Percentiles rank a stretch among this genome's conserved stretches.
These are phyloP conservation scores for Colletes collaris DNA, from an alignment of 2,888 invertebrate species.

Conservation along the genomic window DNA sequence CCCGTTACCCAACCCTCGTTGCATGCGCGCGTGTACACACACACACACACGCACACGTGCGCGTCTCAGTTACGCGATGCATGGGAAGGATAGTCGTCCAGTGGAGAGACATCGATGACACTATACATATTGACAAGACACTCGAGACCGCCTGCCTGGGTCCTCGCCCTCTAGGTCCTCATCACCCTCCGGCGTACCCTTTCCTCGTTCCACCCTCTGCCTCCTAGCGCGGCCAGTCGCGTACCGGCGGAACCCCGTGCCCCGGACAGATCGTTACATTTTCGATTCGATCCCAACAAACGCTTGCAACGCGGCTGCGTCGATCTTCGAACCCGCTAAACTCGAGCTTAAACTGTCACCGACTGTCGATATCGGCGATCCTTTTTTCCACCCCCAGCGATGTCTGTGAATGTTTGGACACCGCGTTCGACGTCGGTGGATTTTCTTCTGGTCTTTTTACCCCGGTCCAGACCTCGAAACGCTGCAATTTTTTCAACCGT, in stretches of 20 bases:
- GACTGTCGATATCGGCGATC: conserved; percentile 47
- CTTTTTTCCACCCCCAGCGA: conserved; percentile 16
- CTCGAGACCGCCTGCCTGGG: conserved; percentile 79
- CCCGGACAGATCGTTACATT: conserved; percentile 52
- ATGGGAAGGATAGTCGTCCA: conserved; percentile 74
- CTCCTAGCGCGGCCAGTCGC: conserved; percentile 24
- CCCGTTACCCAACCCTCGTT: neutral
- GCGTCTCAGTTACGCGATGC: conserved; percentile 57
- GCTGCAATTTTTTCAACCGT: too few relatives aligned
- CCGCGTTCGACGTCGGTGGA: neutral
- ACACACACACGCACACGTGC: neutral
- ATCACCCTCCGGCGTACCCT: conserved; percentile 60
- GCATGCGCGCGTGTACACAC: neutral
- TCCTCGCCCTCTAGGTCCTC: conserved; percentile 68
- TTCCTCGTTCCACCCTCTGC: conserved; percentile 7
- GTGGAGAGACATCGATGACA: conserved; percentile 82
- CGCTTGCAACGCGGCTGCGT: conserved; percentile 14
- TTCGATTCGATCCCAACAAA: conserved; percentile 29
- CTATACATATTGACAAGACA: conserved; percentile 83
- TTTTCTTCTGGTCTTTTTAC: conserved; percentile 12
- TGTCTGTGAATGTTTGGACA: conserved; percentile 39
- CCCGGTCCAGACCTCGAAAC: too few relatives aligned
- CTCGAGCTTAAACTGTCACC: conserved; percentile 47
- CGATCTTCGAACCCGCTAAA: conserved; percentile 42
- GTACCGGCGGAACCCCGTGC: conserved; percentile 25